Conservation (phyloP, 2,797 vertebrate genomes). For the Sus cebifrons region DNA sequence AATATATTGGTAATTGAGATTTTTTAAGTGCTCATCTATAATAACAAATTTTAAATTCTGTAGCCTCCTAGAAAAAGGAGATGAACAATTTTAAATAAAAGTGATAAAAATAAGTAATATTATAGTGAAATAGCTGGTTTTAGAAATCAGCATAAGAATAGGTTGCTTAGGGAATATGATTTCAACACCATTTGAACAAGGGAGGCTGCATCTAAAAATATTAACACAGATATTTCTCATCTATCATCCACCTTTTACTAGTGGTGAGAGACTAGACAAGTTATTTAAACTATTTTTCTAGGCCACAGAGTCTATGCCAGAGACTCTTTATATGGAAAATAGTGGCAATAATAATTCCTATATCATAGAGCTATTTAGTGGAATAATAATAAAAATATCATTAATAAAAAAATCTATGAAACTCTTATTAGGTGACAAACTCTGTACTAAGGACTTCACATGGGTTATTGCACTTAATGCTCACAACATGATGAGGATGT, state of each 20-base stretch:
- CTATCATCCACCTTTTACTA: neutral
- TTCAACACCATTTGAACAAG: neutral
- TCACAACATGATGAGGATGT: neutral
- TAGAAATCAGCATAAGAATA: neutral
- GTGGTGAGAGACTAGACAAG: neutral
- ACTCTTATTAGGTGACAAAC: neutral
- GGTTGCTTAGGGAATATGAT: neutral
- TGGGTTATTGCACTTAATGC: neutral
- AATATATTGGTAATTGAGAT: neutral
- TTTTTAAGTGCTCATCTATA: constrained; percentile 58
- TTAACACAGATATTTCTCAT: neutral
- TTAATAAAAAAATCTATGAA: neutral
- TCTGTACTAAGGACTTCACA: neutral
- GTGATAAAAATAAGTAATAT: constrained; percentile 34
- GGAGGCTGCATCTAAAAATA: neutral
- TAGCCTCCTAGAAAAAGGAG: constrained; percentile 4
- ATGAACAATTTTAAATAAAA: constrained; percentile 58
- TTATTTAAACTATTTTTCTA: constrained; percentile 21
- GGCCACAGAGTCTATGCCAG: neutral
- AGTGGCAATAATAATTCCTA: neutral
- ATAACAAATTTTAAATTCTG: constrained; percentile 16
- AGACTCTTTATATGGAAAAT: neutral
- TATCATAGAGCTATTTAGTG: neutral
- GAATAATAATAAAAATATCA: neutral
- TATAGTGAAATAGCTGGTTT: neutral